phyloP scores from a whole-genome alignment of 2,797 vertebrate genomes.

The Dermochelys coriacea region DNA sequence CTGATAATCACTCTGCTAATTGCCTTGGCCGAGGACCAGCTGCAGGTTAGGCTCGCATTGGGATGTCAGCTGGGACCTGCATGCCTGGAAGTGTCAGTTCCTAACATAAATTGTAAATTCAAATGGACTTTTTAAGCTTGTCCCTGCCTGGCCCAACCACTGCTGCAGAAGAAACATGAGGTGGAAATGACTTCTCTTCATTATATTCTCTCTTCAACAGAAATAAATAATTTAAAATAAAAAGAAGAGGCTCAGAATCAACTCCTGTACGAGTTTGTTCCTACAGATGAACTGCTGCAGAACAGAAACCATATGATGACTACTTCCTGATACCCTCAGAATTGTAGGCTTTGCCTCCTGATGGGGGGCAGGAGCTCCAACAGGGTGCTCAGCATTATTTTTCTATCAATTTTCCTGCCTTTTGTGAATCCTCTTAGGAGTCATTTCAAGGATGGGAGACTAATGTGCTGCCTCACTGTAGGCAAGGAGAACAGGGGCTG shows the following conservation, averaged over 20 bases:
- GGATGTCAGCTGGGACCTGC: neutral
- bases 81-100: neutral
- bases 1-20: too few relatives aligned
- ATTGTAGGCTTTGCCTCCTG: slow-evolving; percentile 67
- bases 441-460: slow-evolving; percentile 28
- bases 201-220: slow-evolving; percentile 42
- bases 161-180: neutral
- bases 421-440: slow-evolving; percentile 48
- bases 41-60: neutral
- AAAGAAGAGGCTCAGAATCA: slow-evolving; percentile 64
- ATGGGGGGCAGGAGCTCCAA: neutral
- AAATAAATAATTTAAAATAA: slow-evolving; percentile 49
- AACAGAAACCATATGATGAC: slow-evolving; percentile 64
- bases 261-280: slow-evolving; percentile 61
- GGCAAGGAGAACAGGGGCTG: slow-evolving; percentile 59
- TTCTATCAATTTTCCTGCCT: slow-evolving; percentile 61
- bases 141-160: neutral
- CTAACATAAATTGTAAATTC: neutral
- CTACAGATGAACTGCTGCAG: slow-evolving; percentile 72
- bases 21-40: neutral
- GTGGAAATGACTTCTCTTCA: neutral
- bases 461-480: slow-evolving; percentile 39
- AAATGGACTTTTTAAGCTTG: neutral
- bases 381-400: slow-evolving; percentile 36
- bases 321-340: slow-evolving; percentile 66